Conservation (phyloP, 2,888 invertebrate genomes). For the Prenolepis imparis region DNA sequence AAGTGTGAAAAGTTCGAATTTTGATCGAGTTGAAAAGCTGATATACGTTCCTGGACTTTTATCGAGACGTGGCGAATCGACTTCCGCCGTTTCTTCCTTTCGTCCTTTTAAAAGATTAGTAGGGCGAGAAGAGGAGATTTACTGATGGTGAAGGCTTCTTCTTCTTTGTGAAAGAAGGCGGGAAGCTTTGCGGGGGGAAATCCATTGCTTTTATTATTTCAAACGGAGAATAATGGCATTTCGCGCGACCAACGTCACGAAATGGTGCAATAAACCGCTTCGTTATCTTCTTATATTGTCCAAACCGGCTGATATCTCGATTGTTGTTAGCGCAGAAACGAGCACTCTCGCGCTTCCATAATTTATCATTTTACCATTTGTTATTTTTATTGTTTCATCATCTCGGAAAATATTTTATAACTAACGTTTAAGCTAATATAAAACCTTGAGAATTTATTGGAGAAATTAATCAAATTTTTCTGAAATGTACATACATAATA, state of each 20-base stretch:
- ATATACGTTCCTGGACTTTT: slow-evolving; percentile 22
- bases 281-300: slow-evolving; percentile 48
- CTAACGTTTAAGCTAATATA: neutral
- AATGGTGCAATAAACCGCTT: slow-evolving; percentile 30
- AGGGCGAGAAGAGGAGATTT: slow-evolving; percentile 69
- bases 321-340: slow-evolving; percentile 25
- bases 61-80: slow-evolving; percentile 52
- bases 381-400: neutral
- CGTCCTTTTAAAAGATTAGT: slow-evolving; percentile 78
- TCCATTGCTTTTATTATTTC: slow-evolving; percentile 72
- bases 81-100: slow-evolving; percentile 56
- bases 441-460: neutral
- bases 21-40: slow-evolving; percentile 25
- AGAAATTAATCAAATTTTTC: neutral
- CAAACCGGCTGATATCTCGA: neutral
- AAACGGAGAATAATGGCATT: slow-evolving; percentile 61
- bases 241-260: slow-evolving; percentile 23
- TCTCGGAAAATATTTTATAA: neutral
- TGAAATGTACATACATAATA: too few relatives aligned
- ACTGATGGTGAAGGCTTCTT: slow-evolving; percentile 62
- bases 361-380: neutral
- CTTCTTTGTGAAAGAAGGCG: slow-evolving; percentile 52
- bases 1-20: slow-evolving; percentile 23
- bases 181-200: slow-evolving; percentile 54
- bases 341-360: neutral